Percentiles rank a stretch among this genome's conserved stretches.
phyloP scores from a whole-genome alignment of 2,797 vertebrate genomes.

The Gephyroberyx darwinii region DNA sequence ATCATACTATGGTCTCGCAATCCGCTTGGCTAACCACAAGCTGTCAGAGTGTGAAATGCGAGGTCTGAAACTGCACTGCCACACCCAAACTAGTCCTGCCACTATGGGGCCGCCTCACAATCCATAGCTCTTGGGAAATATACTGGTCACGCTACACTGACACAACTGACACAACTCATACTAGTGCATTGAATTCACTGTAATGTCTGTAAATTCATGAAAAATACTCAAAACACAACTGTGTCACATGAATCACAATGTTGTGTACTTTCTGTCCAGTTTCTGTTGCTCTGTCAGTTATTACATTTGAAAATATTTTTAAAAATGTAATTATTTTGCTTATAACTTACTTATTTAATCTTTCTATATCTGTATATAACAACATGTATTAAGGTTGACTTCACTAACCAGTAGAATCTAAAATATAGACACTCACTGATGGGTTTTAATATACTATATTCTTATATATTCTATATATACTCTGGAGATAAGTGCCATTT shows the following conservation, averaged over 20 bases:
- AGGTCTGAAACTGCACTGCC: slow-evolving; percentile 63
- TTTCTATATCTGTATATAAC: neutral
- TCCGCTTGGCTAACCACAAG: slow-evolving; percentile 48
- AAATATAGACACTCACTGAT: neutral
- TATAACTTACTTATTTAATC: no score
- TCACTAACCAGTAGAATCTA: neutral
- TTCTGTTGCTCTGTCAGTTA: no score
- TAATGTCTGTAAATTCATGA: neutral
- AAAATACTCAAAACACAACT: neutral
- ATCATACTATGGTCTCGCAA: slow-evolving; percentile 50
- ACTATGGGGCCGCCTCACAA: slow-evolving; percentile 61
- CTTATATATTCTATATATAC: no score
- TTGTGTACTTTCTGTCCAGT: no score
- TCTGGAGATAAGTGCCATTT: no score
- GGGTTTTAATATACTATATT: neutral
- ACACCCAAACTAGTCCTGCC: slow-evolving; percentile 78
- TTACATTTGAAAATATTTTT: no score
- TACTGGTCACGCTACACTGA: slow-evolving; percentile 26
- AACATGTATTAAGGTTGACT: neutral
- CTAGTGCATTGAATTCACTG: no score
- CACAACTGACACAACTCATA: slow-evolving; percentile 14
- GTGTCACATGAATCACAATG: no score
- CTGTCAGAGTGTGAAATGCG: slow-evolving; percentile 72
- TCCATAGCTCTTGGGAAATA: slow-evolving; percentile 48
- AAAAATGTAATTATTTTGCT: no score